Percentiles rank a stretch among this genome's conserved stretches.
These are phyloP conservation scores for Parnassius orleans DNA, from an alignment of 2,888 invertebrate species.

Conservation along the genomic window DNA sequence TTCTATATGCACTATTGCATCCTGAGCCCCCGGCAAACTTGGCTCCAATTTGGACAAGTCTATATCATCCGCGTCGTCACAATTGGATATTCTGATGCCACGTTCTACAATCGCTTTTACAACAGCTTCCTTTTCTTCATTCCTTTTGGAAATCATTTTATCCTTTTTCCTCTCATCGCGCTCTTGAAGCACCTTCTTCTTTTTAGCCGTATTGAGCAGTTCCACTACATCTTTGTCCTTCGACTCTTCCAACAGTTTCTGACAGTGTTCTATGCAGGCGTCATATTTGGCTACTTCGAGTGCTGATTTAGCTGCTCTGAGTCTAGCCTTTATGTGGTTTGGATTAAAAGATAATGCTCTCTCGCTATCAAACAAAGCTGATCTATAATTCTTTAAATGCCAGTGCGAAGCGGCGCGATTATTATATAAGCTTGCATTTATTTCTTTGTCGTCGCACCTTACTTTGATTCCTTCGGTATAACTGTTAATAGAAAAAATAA, in stretches of 20 bases:
- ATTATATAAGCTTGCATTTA: conserved; percentile 92
- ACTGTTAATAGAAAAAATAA: conserved; percentile 54
- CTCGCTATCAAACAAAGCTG: conserved; percentile 90
- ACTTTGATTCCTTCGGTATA: conserved; percentile 95
- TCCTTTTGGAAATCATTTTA: conserved; percentile 59
- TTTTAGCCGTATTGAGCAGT: conserved; percentile 63
- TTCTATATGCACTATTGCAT: conserved; percentile 83
- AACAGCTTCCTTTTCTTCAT: conserved; percentile 61
- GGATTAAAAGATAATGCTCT: conserved; percentile 88
- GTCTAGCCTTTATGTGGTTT: conserved; percentile 88
- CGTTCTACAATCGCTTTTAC: conserved; percentile 68
- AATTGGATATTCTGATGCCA: conserved; percentile 78
- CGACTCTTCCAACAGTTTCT: conserved; percentile 82
- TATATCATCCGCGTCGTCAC: conserved; percentile 66
- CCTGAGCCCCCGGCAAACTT: conserved; percentile 83
- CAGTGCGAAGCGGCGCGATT: conserved; percentile 96
- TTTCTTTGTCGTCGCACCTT: conserved; percentile 84
- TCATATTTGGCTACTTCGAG: conserved; percentile 84
- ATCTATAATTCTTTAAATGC: conserved; percentile 90
- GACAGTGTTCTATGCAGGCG: conserved; percentile 87
- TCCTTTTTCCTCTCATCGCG: conserved; percentile 80
- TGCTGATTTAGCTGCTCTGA: conserved; percentile 88
- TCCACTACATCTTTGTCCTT: conserved; percentile 73
- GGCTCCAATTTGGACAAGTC: conserved; percentile 82
- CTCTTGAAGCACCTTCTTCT: conserved; percentile 71